Percentiles rank a stretch among this genome's conserved stretches.
Conservation (phyloP, 2,113 vertebrate genomes). For the Eulacestoma nigropectus region DNA sequence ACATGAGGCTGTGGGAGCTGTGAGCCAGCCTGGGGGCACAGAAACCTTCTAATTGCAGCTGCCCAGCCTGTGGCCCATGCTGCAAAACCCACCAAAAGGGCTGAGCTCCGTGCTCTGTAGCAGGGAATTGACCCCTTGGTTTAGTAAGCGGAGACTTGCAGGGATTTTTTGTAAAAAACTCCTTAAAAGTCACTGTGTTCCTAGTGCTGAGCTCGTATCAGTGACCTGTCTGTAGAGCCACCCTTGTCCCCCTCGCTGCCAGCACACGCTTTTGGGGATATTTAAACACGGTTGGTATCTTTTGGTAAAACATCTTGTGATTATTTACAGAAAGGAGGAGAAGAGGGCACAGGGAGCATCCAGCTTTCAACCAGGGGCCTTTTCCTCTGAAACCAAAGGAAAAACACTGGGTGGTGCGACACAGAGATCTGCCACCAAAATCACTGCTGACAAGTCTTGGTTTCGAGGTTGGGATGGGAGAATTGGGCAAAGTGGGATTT, state of each 20-base stretch:
- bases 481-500: not conserved
- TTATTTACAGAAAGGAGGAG: not conserved
- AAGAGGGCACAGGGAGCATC: not conserved
- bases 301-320: not conserved
- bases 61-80: not conserved
- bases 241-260: not conserved
- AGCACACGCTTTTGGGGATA: not conserved
- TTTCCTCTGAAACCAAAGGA: not conserved
- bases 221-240: not conserved
- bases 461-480: not conserved
- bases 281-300: not conserved
- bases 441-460: not conserved
- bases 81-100: not conserved
- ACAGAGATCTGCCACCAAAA: not conserved
- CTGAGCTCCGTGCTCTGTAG: rapidly evolving
- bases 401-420: not conserved
- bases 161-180: not conserved
- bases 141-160: not conserved
- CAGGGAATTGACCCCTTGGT: not conserved
- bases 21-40: not conserved
- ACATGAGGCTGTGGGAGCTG: not conserved
- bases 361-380: not conserved
- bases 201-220: rapidly evolving
- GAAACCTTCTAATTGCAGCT: not conserved
- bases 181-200: not conserved